Base-by-base conservation (phyloP, 2,797 vertebrate species). In the Denticeps clupeoides region DNA sequence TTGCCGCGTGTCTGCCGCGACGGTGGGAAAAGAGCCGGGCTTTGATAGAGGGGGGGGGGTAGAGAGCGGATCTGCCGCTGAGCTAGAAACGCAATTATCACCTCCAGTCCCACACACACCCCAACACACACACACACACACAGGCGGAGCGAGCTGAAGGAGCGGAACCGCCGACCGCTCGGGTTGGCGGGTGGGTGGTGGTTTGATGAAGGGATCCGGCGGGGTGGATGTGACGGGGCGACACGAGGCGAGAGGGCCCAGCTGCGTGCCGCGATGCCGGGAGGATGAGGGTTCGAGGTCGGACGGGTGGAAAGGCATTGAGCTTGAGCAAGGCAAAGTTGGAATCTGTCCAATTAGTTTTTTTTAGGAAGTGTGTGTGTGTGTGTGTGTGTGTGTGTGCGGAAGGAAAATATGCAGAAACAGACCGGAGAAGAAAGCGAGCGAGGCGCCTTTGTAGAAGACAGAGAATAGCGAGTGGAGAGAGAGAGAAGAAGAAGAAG, bases 141-240 rank as follows among this genome's bases (percentile, higher is more conserved):
- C 33, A 15, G 18, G 19, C 3, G 3, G 33, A 15, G 31, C 33
- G 8, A 33, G 18, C 10, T 11, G 12, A 24, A 45, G 11, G 22
- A 19, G 47, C 1, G 12, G 3, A 8, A 18, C 37, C 33, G 8
- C 31, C 31, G 15, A 33, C 31, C 3, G 31, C 31, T 15, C n/a
- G 31, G 10, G 19, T 5, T 7, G 18, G 45, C 7, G 23, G 7
- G 29, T 15, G 45, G 4, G 23, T 45, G 4, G 23, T 45, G 26
- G 10, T 9, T 5, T 26, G 10, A 63, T 38, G 13, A 49, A 51
- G 55, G 59, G 38, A 55, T 52, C 55, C 59, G 11, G 55, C 43
- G 21, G 58, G 42, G 60, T 51, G 62, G 59, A 58, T 58, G 58
- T 60, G 55, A 55, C 53, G 52, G 62, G 49, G 55, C 29, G 52